These are phyloP conservation scores for Sarcophilus harrisii DNA, from an alignment of 2,797 vertebrate species.

Conservation along the genomic window DNA sequence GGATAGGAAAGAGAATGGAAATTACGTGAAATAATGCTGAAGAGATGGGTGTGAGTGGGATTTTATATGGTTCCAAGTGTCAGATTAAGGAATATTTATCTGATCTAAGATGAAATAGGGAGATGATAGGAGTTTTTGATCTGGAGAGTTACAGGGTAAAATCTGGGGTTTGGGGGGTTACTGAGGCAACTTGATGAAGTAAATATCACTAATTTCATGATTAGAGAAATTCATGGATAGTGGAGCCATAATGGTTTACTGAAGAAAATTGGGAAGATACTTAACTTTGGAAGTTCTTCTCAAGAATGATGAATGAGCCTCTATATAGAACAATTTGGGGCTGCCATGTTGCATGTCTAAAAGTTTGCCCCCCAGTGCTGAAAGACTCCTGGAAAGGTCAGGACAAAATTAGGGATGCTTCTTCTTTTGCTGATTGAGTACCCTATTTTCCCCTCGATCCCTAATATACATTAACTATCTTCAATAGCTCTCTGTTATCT, in stretches of 20 bases:
- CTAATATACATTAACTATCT: not conserved
- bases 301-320: not conserved
- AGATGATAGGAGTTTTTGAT: not conserved
- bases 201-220: not conserved
- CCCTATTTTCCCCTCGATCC: not conserved
- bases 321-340: not conserved
- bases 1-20: not conserved
- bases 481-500: too few species aligned
- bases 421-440: not conserved
- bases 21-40: not conserved
- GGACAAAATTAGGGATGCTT: not conserved
- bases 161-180: not conserved
- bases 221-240: not conserved
- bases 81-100: not conserved
- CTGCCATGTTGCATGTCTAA: not conserved
- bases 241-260: not conserved
- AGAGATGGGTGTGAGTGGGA: not conserved
- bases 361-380: not conserved
- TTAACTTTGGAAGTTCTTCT: not conserved
- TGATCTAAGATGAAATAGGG: not conserved
- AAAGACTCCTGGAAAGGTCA: not conserved
- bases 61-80: not conserved
- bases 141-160: not conserved
- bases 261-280: not conserved
- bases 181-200: not conserved